These are phyloP conservation scores for Drosophila longiperda DNA, from an alignment of 2,888 invertebrate species.

Conservation along the genomic window DNA sequence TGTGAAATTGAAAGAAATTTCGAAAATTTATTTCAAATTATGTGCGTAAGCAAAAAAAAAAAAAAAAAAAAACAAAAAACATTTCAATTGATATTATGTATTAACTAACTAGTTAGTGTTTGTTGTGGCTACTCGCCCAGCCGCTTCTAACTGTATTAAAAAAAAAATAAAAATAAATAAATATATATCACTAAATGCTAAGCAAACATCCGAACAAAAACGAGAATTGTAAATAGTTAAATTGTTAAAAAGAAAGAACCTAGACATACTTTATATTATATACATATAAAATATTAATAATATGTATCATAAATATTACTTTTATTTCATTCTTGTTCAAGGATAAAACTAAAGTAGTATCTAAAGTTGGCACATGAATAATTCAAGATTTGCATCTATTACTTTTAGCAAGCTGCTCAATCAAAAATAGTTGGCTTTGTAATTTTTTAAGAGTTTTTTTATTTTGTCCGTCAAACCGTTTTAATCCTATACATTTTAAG, in stretches of 20 bases:
- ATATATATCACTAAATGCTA: conserved; percentile 69
- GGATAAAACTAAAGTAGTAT: conserved; percentile 19
- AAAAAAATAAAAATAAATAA: conserved; percentile 27
- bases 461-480: conserved; percentile 15
- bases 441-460: background rate
- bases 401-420: conserved; percentile 37
- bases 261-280: conserved; percentile 21
- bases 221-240: conserved; percentile 55
- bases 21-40: conserved; percentile 55
- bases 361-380: conserved; percentile 20
- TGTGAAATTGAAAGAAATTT: conserved; percentile 49
- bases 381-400: conserved; percentile 22
- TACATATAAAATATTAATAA: conserved; percentile 19
- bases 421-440: conserved; percentile 14
- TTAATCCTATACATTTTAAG: conserved; percentile 47
- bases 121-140: conserved; percentile 51
- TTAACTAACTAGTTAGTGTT: conserved; percentile 44
- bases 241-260: conserved; percentile 50
- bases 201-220: conserved; percentile 47
- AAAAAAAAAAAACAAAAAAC: background rate
- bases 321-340: background rate
- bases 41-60: conserved; percentile 25
- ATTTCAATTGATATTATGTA: conserved; percentile 58
- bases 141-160: conserved; percentile 37
- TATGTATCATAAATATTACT: conserved; percentile 5